These are phyloP conservation scores for Cygnus atratus DNA, from an alignment of 2,113 vertebrate genomes.

Conservation along the genomic window DNA sequence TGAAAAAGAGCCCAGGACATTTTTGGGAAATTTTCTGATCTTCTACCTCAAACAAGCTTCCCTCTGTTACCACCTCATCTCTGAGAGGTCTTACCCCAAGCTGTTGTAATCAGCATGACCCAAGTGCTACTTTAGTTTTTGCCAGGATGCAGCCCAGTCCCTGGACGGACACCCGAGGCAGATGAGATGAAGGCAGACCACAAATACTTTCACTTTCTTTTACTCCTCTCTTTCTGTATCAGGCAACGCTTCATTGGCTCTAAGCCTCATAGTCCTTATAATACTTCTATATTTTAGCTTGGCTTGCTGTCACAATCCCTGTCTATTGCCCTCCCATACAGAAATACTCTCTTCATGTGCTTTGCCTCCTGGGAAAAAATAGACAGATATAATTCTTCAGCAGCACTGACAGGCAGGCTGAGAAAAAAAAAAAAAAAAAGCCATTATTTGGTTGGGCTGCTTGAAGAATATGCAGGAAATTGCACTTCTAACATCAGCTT, in stretches of 20 bases:
- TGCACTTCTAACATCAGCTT: background rate
- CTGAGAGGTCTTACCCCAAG: background rate
- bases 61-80: background rate
- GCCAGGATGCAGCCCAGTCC: background rate
- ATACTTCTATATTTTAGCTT: background rate
- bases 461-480: background rate
- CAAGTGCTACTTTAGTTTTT: background rate
- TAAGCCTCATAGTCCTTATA: background rate
- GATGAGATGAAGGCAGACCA: background rate
- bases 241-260: background rate
- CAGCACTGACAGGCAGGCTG: background rate
- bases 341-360: background rate
- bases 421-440: background rate
- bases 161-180: accelerated
- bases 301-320: background rate
- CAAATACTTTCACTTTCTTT: background rate
- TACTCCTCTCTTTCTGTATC: background rate
- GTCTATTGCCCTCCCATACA: background rate
- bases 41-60: background rate
- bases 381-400: background rate
- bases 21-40: background rate
- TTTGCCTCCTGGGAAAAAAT: background rate
- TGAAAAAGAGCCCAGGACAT: background rate
- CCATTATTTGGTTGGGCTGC: background rate
- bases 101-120: background rate